phyloP scores from a whole-genome alignment of 1,140 invertebrate genomes.

The Wasmannia auropunctata region DNA sequence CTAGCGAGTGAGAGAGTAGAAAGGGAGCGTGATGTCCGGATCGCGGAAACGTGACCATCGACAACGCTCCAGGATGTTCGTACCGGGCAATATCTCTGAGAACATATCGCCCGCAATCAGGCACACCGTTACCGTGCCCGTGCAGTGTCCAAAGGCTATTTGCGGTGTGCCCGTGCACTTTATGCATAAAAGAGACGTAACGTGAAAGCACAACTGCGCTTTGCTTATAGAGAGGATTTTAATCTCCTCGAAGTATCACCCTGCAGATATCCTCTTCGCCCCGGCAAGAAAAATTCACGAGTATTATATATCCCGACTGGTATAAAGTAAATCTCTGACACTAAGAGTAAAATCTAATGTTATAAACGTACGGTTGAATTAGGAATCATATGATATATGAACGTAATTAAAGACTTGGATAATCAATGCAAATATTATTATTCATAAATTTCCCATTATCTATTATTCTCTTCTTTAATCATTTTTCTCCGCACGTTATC shows the following conservation, averaged over 20 bases:
- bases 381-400: background rate
- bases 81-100: constrained; percentile 68
- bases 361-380: background rate
- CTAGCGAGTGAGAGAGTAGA: constrained; percentile 60
- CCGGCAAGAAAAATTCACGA: background rate
- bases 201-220: constrained; percentile 67
- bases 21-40: constrained; percentile 72
- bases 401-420: background rate
- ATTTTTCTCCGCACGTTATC: background rate
- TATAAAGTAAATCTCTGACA: constrained; percentile 4
- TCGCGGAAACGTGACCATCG: constrained; percentile 75
- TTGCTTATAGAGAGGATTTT: constrained; percentile 43
- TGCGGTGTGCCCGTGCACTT: constrained; percentile 68
- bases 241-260: constrained; percentile 60
- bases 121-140: constrained; percentile 71
- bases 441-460: background rate
- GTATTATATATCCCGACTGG: constrained; percentile 2
- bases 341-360: constrained; percentile 5
- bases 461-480: background rate
- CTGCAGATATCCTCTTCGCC: constrained; percentile 12
- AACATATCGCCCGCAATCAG: constrained; percentile 75
- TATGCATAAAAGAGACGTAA: constrained; percentile 73
- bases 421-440: background rate
- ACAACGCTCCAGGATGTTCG: constrained; percentile 73
- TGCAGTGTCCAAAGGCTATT: constrained; percentile 76